Base-by-base conservation (phyloP, 2,797 vertebrate species). In the Lepidocolaptes lacrymiger region DNA sequence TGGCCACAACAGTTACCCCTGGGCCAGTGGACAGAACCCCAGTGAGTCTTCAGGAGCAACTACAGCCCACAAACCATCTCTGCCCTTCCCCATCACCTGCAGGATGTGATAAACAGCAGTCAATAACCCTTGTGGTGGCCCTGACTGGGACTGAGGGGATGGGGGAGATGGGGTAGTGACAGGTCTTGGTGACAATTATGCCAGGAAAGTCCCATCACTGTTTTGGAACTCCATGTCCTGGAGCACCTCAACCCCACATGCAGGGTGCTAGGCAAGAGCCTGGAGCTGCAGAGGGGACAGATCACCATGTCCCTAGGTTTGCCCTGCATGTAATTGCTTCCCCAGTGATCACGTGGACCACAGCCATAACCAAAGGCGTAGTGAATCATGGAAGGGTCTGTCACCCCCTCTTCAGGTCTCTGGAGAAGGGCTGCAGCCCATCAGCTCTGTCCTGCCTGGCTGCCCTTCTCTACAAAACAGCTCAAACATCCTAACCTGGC, bases 201-300 rank as follows among this genome's bases (percentile, higher is more conserved):
- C 37, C 54, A 12, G 12, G 30, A 54, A 22, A 7, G 8, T 52
- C 10, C 22, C 36, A 16, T 30, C 81, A 28, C 41, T 0, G 0
- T 34, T 85, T 48, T 34, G 30, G 30, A 16, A 21, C 16, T 16
- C 3, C 1, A 0, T 16, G 26, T 21, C 27, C 51, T 68, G 18
- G 32, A 64, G 37, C 30, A 11, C 5, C 9, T 37, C 64, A 61
- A 55, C 24, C 49, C 24, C 36, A 14, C 3, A 4, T 20, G 28
- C 41, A 34, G 54, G 12, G 19, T 14, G 16, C 3, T 9, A 48
- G 76, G 15, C 28, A 28, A 6, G 37, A 78, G 49, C 30, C 44
- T 62, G 43, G 34, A 19, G 7, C 43, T 30, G 6, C 20, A 2
- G 37, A 56, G 18, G 16, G 55, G n/a, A 18, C n/a, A 30, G 28